These are phyloP conservation scores for Taxidea taxus DNA, from an alignment of 2,113 vertebrate species.

Conservation along the genomic window DNA sequence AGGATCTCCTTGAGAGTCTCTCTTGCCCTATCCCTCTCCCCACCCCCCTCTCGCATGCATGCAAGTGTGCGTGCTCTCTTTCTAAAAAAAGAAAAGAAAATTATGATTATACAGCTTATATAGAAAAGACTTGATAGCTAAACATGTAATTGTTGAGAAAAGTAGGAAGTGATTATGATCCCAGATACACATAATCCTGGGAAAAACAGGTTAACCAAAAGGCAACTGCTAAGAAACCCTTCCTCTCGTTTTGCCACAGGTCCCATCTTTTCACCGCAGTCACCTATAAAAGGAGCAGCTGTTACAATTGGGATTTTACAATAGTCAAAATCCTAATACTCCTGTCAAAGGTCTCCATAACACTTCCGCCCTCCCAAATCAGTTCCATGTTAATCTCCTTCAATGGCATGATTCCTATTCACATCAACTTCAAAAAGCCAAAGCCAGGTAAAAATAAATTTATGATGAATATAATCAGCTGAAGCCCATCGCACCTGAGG, in stretches of 20 bases:
- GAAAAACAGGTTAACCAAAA: neutral
- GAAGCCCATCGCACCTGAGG: neutral
- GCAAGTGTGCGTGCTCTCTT: accelerated
- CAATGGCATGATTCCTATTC: neutral
- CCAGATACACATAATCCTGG: accelerated
- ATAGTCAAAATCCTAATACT: neutral
- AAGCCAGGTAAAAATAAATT: neutral
- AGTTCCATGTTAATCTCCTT: neutral
- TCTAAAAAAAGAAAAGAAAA: neutral
- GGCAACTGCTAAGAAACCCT: neutral
- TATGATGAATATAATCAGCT: too few species aligned
- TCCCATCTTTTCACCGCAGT: neutral
- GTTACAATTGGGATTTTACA: neutral
- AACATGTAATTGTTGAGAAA: neutral
- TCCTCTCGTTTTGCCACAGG: neutral
- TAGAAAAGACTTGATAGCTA: neutral
- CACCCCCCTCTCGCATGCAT: accelerated
- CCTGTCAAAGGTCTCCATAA: neutral
- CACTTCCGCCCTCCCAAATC: neutral
- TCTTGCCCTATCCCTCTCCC: neutral
- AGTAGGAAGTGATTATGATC: neutral
- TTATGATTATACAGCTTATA: neutral
- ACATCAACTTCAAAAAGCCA: neutral
- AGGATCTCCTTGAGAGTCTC: neutral
- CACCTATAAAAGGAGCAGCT: neutral